Percentiles rank a stretch among this genome's conserved stretches.
phyloP scores from a whole-genome alignment of 2,888 invertebrate genomes.

The Aleiodes leptofemur region DNA sequence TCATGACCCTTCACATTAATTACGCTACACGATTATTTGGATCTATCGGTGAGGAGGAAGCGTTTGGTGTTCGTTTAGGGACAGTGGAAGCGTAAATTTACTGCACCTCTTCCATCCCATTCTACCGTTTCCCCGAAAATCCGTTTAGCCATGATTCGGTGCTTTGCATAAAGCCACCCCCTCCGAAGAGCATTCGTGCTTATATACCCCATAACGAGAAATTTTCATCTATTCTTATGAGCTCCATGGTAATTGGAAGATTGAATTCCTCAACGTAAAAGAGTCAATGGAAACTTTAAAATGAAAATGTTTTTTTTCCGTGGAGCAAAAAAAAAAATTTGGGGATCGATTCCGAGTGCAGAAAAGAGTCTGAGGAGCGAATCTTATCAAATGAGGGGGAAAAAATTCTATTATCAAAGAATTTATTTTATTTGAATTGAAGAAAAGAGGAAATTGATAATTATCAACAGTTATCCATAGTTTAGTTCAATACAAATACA shows the following conservation, averaged over 20 bases:
- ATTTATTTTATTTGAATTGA: too few species aligned
- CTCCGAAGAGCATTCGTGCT: neutral
- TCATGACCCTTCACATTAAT: slow-evolving; percentile 12
- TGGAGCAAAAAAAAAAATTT: too few species aligned
- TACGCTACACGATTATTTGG: slow-evolving; percentile 15
- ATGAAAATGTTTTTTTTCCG: too few species aligned
- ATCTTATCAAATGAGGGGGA: too few species aligned
- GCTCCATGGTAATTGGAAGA: neutral
- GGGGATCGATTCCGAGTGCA: too few species aligned
- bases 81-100: slow-evolving; percentile 1
- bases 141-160: slow-evolving; percentile 31
- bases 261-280: neutral
- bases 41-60: neutral
- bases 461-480: too few species aligned
- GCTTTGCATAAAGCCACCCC: slow-evolving; percentile 30
- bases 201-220: neutral
- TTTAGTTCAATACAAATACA: too few species aligned
- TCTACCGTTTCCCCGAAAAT: slow-evolving; percentile 3
- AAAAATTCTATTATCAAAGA: too few species aligned
- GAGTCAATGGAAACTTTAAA: too few species aligned
- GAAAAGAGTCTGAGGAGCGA: too few species aligned
- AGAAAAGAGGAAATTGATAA: too few species aligned
- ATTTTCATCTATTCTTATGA: neutral
- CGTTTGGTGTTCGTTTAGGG: neutral
- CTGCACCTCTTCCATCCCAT: neutral